phyloP scores from a whole-genome alignment of 1,140 invertebrate species.

The Drosophila pseudoobscura region DNA sequence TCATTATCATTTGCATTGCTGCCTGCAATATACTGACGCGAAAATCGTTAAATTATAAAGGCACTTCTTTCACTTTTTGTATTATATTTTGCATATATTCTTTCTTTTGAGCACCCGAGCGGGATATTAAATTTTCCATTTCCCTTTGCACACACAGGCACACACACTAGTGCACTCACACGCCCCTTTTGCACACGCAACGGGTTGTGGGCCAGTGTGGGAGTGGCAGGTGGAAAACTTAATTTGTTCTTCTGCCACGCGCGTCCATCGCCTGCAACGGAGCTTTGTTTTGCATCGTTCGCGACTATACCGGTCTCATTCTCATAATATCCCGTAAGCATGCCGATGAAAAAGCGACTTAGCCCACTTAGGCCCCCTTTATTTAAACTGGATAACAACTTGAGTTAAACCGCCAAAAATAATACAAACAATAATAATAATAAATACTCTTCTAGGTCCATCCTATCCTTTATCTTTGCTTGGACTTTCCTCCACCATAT shows the following conservation, averaged over 20 bases:
- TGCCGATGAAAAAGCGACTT: too few species aligned
- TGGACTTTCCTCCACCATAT: too few species aligned
- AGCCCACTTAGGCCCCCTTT: too few species aligned
- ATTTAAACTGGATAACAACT: too few species aligned
- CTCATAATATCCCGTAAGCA: too few species aligned
- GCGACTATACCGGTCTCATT: too few species aligned
- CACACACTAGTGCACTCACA: conserved; percentile 23
- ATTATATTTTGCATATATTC: conserved; percentile 24
- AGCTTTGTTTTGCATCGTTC: too few species aligned
- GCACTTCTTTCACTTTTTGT: conserved; percentile 35
- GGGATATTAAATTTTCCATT: conserved; percentile 25
- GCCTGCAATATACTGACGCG: conserved; percentile 10
- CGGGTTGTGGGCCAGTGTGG: neutral
- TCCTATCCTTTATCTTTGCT: too few species aligned
- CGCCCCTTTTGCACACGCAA: conserved; percentile 56
- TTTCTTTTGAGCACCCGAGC: conserved; percentile 14
- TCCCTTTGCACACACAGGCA: conserved; percentile 13
- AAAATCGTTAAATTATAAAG: conserved; percentile 35
- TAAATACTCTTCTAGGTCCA: too few species aligned
- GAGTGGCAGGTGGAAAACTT: conserved; percentile 26
- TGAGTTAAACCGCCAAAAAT: too few species aligned
- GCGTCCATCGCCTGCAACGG: conserved; percentile 63
- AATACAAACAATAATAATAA: too few species aligned
- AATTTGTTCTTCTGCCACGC: conserved; percentile 31
- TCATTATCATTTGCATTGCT: neutral